Evolutionary conservation across 2,113 vertebrate species (phyloP).

Genomic region (Tyto alba): DNA sequence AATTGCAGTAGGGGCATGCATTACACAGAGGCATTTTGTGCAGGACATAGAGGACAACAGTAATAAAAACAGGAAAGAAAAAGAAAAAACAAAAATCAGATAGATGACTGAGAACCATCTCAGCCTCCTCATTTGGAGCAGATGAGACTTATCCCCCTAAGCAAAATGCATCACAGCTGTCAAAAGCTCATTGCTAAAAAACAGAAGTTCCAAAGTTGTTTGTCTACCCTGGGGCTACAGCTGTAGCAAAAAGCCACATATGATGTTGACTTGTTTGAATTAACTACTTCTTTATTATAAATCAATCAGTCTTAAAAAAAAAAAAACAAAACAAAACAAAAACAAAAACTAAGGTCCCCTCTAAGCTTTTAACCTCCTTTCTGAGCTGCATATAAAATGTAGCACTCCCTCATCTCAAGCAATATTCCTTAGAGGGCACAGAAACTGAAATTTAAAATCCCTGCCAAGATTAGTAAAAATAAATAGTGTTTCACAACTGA

Average conservation of each 20-base stretch:
- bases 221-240: background rate
- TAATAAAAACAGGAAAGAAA: background rate
- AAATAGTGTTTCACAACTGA: slow-evolving; percentile 13
- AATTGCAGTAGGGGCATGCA: background rate
- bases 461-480: background rate
- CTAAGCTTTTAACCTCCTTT: background rate
- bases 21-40: background rate
- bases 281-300: background rate
- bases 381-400: background rate
- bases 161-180: slow-evolving; percentile 3
- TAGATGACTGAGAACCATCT: background rate
- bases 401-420: background rate
- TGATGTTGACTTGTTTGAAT: background rate
- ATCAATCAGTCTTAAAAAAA: background rate
- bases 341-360: background rate
- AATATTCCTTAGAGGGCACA: background rate
- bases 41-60: background rate
- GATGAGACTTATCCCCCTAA: background rate
- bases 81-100: background rate
- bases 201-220: background rate
- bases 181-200: background rate
- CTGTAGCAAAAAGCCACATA: background rate
- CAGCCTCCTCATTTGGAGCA: background rate
- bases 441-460: slow-evolving; percentile 11
- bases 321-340: background rate